These are phyloP conservation scores for Drosophila subquinaria DNA, from an alignment of 2,888 invertebrate species.

Conservation along the genomic window DNA sequence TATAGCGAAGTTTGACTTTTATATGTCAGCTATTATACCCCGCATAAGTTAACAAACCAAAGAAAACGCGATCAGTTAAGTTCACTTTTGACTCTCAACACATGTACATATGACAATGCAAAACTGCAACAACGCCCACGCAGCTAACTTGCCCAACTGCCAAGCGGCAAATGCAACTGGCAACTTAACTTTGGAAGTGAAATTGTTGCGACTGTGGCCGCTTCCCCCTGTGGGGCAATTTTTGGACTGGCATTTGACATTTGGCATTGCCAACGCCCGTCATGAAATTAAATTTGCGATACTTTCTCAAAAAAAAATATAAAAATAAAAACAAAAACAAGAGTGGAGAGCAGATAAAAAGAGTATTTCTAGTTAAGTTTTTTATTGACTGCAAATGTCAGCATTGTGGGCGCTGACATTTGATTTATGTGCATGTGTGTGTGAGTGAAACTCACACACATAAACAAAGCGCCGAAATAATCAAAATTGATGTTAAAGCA, in stretches of 20 bases:
- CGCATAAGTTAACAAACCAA: neutral
- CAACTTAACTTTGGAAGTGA: slow-evolving; percentile 37
- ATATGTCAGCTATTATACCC: neutral
- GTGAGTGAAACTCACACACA: slow-evolving; percentile 42
- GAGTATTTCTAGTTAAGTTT: slow-evolving; percentile 5
- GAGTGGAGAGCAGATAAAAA: neutral
- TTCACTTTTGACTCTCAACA: neutral
- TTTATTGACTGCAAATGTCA: slow-evolving; percentile 71
- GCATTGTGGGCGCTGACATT: slow-evolving; percentile 74
- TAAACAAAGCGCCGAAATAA: slow-evolving; percentile 9
- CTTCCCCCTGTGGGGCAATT: neutral
- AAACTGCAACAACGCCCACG: slow-evolving; percentile 52
- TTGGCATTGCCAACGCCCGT: slow-evolving; percentile 48
- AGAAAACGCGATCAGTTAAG: neutral
- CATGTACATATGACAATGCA: neutral
- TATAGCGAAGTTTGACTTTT: neutral
- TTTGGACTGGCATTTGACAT: slow-evolving; percentile 48
- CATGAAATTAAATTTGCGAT: slow-evolving; percentile 41
- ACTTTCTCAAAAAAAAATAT: slow-evolving; percentile 46
- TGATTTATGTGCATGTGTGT: slow-evolving; percentile 50
- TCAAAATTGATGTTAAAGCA: slow-evolving; percentile 9
- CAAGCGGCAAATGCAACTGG: slow-evolving; percentile 30
- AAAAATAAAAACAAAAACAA: neutral
- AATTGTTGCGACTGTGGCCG: slow-evolving; percentile 29
- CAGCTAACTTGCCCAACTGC: slow-evolving; percentile 20